A percentile compares a stretch with the other conserved stretches of the same genome.
These are phyloP conservation scores for Zaprionus ornatus DNA, from an alignment of 1,140 invertebrate species.

Conservation along the genomic window DNA sequence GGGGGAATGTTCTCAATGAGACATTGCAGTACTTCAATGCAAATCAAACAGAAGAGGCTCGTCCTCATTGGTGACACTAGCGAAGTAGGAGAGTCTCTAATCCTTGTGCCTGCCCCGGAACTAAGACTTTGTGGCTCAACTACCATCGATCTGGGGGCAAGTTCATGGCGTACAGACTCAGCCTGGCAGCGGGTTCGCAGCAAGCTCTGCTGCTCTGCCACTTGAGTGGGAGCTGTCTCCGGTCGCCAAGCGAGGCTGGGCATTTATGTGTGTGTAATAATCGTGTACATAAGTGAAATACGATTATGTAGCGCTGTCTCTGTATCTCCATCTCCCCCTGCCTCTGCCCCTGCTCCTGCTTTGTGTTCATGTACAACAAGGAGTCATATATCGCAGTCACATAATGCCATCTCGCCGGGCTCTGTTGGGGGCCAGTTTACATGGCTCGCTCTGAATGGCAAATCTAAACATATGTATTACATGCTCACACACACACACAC, in stretches of 20 bases:
- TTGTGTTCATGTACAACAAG: background rate
- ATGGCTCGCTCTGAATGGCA: slow-evolving; percentile 65
- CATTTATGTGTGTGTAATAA: slow-evolving; percentile 1
- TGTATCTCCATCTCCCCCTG: background rate
- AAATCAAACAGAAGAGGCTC: too few species aligned
- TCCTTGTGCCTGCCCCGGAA: too few species aligned
- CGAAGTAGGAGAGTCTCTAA: too few species aligned
- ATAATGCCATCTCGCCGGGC: slow-evolving; percentile 52
- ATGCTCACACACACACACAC: slow-evolving; percentile 45
- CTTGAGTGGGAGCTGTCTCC: background rate
- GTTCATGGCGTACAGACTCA: too few species aligned
- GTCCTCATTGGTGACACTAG: too few species aligned
- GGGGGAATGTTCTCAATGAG: too few species aligned
- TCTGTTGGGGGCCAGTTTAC: slow-evolving; percentile 46
- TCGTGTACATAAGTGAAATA: background rate
- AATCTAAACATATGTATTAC: slow-evolving; percentile 81
- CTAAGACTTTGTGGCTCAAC: too few species aligned
- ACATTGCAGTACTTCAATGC: too few species aligned
- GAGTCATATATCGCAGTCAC: slow-evolving; percentile 20
- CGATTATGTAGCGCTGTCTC: background rate
- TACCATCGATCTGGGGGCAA: too few species aligned
- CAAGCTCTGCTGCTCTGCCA: background rate
- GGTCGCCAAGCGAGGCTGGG: background rate
- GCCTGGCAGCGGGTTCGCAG: too few species aligned
- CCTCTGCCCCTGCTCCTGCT: background rate